A percentile compares a stretch with the other conserved stretches of the same genome.
Evolutionary conservation across 2,888 invertebrate species (phyloP).

Genomic region (Monoplex corrugatus): DNA sequence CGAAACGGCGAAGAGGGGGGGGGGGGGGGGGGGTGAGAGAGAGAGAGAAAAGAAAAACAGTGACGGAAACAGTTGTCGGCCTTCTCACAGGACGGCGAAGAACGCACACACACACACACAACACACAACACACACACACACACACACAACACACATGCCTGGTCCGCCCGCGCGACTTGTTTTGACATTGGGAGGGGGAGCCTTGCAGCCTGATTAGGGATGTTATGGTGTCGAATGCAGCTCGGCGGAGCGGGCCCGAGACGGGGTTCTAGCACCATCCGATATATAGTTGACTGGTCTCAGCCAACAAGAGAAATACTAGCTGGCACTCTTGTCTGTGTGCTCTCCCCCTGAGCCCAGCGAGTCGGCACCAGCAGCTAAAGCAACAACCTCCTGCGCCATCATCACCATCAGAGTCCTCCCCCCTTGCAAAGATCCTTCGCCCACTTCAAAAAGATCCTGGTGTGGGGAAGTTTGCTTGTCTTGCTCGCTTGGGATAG

Average conservation of each 20-base stretch:
- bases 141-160: neutral
- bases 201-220: slow-evolving; percentile 50
- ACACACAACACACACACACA: too few relatives aligned
- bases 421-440: neutral
- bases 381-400: slow-evolving; percentile 22
- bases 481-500: too few relatives aligned
- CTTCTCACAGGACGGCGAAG: neutral
- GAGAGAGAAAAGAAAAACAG: too few relatives aligned
- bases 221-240: slow-evolving; percentile 54
- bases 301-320: slow-evolving; percentile 20
- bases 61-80: neutral
- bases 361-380: too few relatives aligned
- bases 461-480: slow-evolving; percentile 16
- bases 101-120: neutral
- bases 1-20: too few relatives aligned
- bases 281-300: slow-evolving; percentile 45
- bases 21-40: too few relatives aligned
- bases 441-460: too few relatives aligned
- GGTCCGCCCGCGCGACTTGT: slow-evolving; percentile 1
- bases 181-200: slow-evolving; percentile 43
- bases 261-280: slow-evolving; percentile 48
- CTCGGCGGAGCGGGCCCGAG: slow-evolving; percentile 6
- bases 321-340: too few relatives aligned
- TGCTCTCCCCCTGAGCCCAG: too few relatives aligned
- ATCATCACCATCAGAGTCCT: neutral